Evolutionary conservation across 2,888 invertebrate species (phyloP).

Genomic region (Polylopha cassiicola): DNA sequence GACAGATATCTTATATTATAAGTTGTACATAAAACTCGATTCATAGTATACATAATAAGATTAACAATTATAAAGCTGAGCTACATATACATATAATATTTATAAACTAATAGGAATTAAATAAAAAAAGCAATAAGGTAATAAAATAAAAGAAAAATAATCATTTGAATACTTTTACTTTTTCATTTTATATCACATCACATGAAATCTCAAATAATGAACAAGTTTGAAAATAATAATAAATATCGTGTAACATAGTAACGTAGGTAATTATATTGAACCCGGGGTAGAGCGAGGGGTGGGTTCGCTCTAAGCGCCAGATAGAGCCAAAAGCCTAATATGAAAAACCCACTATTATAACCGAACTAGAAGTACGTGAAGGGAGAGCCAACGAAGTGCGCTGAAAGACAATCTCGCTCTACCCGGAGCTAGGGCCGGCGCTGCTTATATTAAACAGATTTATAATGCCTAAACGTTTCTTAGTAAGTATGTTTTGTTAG

Average conservation of each 20-base stretch:
- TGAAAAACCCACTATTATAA: too few relatives aligned
- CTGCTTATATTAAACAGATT: too few relatives aligned
- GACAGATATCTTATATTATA: slow-evolving; percentile 13
- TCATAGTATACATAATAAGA: slow-evolving; percentile 43
- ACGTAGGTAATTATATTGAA: slow-evolving; percentile 29
- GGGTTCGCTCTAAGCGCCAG: too few relatives aligned
- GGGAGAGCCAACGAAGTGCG: too few relatives aligned
- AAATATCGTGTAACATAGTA: slow-evolving; percentile 29
- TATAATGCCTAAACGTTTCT: too few relatives aligned
- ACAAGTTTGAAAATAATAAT: slow-evolving; percentile 49
- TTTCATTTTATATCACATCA: slow-evolving; percentile 56
- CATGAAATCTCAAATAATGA: slow-evolving; percentile 59
- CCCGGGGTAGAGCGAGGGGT: too few relatives aligned
- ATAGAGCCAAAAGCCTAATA: too few relatives aligned
- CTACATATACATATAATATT: slow-evolving; percentile 49
- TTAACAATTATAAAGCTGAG: slow-evolving; percentile 50
- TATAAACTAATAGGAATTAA: slow-evolving; percentile 34
- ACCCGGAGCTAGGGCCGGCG: too few relatives aligned
- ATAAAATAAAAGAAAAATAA: slow-evolving; percentile 55
- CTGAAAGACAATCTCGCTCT: too few relatives aligned
- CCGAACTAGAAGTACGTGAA: too few relatives aligned
- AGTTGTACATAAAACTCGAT: slow-evolving; percentile 32
- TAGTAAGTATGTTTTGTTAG: too few relatives aligned
- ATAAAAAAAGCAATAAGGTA: slow-evolving; percentile 39
- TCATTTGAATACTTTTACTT: slow-evolving; percentile 60